A percentile compares a stretch with the other conserved stretches of the same genome.
These are phyloP conservation scores for Odontocolon sp. DNA, from an alignment of 2,888 invertebrate species.

Conservation along the genomic window DNA sequence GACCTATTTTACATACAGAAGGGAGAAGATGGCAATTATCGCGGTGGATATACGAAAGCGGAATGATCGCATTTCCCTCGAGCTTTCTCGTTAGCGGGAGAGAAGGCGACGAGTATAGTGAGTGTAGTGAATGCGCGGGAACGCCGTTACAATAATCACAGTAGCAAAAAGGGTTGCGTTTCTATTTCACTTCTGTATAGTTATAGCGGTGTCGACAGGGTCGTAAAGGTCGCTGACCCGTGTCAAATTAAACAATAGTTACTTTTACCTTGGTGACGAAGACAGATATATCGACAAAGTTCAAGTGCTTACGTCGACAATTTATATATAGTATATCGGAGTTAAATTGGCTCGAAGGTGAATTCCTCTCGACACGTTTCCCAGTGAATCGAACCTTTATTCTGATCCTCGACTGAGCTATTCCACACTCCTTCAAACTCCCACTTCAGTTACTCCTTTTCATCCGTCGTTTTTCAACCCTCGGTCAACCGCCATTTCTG, in stretches of 20 bases:
- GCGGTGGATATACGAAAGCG: conserved; percentile 32
- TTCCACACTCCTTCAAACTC: conserved; percentile 17
- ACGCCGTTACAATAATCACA: conserved; percentile 36
- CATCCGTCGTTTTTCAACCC: conserved; percentile 25
- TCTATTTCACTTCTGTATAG: not conserved
- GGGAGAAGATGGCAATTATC: conserved; percentile 46
- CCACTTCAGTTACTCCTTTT: conserved; percentile 43
- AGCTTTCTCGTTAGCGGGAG: conserved; percentile 47
- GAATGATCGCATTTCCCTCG: conserved; percentile 47
- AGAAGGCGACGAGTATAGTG: conserved; percentile 22
- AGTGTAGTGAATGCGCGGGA: not conserved
- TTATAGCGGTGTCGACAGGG: not conserved
- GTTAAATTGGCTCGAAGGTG: conserved; percentile 48
- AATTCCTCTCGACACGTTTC: conserved; percentile 5
- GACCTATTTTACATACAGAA: conserved; percentile 49
- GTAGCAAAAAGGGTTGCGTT: not conserved
- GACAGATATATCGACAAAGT: not conserved
- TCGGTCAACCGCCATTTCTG: conserved; percentile 28
- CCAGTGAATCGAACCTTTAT: conserved; percentile 36
- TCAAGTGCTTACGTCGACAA: not conserved
- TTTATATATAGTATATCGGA: not conserved
- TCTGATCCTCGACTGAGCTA: conserved; percentile 23
- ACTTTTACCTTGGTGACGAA: not conserved
- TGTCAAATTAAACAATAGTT: conserved; percentile 30
- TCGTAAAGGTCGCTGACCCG: conserved; percentile 36